These are phyloP conservation scores for Ifrita kowaldi DNA, from an alignment of 2,113 vertebrate genomes.

Conservation along the genomic window DNA sequence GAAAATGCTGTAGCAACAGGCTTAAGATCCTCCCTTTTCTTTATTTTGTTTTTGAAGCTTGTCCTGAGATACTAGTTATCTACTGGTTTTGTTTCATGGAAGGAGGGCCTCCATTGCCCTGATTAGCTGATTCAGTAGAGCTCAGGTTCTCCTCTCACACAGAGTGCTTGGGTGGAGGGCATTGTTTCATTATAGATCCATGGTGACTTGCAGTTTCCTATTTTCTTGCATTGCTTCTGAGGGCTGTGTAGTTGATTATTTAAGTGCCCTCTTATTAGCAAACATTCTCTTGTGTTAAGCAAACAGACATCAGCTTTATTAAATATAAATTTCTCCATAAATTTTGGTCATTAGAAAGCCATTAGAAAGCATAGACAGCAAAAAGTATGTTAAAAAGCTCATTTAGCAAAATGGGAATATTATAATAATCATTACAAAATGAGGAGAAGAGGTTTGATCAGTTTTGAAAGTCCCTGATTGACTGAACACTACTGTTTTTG, in stretches of 20 bases:
- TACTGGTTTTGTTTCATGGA: neutral
- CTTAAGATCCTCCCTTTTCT: neutral
- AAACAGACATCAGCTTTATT: neutral
- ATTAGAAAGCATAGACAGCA: neutral
- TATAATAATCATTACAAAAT: neutral
- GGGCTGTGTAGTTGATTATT: neutral
- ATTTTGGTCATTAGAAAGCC: neutral
- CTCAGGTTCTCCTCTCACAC: neutral
- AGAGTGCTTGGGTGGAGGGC: fast-evolving
- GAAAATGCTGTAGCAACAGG: neutral
- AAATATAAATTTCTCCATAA: neutral
- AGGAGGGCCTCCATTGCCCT: neutral
- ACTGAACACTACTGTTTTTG: neutral
- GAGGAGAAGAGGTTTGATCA: neutral
- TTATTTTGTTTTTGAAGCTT: neutral
- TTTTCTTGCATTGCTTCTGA: neutral
- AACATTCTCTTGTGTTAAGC: neutral
- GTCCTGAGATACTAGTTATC: neutral
- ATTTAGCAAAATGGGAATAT: neutral
- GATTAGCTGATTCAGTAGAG: neutral
- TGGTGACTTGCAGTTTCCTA: neutral
- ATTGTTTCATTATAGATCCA: neutral
- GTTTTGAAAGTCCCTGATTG: neutral
- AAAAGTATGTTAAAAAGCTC: neutral
- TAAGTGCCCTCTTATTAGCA: neutral